Percentiles rank a stretch among this genome's conserved stretches.
phyloP scores from a whole-genome alignment of 2,888 invertebrate species.

The Drosophila leonis region DNA sequence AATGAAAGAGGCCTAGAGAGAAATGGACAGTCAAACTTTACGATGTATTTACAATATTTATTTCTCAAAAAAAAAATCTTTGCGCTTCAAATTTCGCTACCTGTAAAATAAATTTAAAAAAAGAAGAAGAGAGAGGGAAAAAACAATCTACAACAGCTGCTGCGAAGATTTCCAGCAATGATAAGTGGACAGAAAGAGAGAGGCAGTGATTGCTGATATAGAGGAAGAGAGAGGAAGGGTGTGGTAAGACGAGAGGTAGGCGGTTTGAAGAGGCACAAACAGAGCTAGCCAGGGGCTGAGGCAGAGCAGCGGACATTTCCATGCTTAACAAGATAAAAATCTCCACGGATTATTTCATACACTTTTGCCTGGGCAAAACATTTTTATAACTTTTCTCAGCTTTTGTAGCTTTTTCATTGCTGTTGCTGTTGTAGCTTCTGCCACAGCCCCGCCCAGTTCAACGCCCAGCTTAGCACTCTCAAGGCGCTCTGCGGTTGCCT shows the following conservation, averaged over 20 bases:
- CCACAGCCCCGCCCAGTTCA: slow-evolving; percentile 58
- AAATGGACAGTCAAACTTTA: slow-evolving; percentile 44
- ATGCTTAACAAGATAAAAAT: slow-evolving; percentile 80
- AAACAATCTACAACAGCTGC: slow-evolving; percentile 52
- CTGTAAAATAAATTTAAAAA: slow-evolving; percentile 32
- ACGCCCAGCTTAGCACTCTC: slow-evolving; percentile 62
- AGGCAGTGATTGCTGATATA: slow-evolving; percentile 25
- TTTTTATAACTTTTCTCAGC: slow-evolving; percentile 72
- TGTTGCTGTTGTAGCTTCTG: slow-evolving; percentile 10
- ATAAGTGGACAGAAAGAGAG: slow-evolving; percentile 42
- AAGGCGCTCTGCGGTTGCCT: slow-evolving; percentile 70
- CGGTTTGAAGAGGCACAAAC: not conserved
- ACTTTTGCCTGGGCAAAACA: slow-evolving; percentile 66
- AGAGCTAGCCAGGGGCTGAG: not conserved
- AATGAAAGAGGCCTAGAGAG: slow-evolving; percentile 63
- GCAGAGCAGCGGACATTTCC: slow-evolving; percentile 60
- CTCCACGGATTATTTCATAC: slow-evolving; percentile 78
- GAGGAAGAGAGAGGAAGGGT: not conserved
- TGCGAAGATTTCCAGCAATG: slow-evolving; percentile 55
- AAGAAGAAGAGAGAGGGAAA: slow-evolving; percentile 9
- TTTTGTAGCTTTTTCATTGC: slow-evolving; percentile 37
- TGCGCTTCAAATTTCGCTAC: slow-evolving; percentile 33
- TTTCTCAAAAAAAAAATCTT: slow-evolving; percentile 16
- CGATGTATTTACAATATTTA: slow-evolving; percentile 68
- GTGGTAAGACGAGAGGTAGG: not conserved